Conservation (phyloP, 2,113 vertebrate genomes). For the Cnemophilus loriae region DNA sequence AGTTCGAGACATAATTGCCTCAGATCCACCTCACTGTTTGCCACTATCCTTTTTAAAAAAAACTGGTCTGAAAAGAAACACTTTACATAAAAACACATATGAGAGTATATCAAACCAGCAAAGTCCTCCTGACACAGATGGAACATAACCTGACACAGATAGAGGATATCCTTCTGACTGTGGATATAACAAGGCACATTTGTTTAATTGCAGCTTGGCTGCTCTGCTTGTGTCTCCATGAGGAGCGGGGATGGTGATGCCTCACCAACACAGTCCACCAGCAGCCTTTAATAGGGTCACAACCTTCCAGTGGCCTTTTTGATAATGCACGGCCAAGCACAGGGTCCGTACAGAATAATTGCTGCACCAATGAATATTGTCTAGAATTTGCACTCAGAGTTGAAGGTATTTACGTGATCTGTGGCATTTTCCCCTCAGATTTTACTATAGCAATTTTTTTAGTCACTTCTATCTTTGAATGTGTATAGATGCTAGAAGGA, state of each 20-base stretch:
- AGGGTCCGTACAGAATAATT: too few species aligned
- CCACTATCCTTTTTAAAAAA: not conserved
- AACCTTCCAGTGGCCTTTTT: not conserved
- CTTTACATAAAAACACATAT: not conserved
- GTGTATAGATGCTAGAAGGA: not conserved
- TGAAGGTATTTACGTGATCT: not conserved
- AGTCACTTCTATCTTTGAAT: not conserved
- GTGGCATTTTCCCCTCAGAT: not conserved
- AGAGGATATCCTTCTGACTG: not conserved
- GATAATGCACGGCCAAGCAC: not conserved
- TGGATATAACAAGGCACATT: not conserved
- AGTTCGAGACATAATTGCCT: not conserved
- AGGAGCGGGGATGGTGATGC: not conserved
- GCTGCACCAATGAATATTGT: accelerated
- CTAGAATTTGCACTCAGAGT: not conserved
- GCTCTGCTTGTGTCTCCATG: not conserved
- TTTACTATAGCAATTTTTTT: not conserved
- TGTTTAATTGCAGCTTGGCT: not conserved
- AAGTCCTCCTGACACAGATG: not conserved
- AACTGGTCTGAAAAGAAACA: not conserved
- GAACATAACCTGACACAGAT: not conserved
- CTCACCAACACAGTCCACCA: accelerated
- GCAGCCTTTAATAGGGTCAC: not conserved
- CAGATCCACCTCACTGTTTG: not conserved
- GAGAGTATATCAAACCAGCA: not conserved